Percentiles rank a stretch among this genome's conserved stretches.
Conservation (phyloP, 2,888 invertebrate genomes). For the Eulithis prunata region DNA sequence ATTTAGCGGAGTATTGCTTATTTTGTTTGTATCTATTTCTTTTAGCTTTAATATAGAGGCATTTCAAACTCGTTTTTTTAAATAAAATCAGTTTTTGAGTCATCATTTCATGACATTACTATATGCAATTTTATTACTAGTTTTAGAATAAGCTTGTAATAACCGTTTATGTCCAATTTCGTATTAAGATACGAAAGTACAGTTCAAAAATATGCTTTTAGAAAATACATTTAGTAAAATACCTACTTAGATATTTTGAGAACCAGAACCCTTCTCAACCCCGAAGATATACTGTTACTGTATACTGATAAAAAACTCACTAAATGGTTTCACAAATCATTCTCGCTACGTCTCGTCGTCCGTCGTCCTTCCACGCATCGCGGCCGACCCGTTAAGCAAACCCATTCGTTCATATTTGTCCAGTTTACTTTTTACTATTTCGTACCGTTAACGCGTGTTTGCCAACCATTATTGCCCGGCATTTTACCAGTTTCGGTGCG, state of each 20-base stretch:
- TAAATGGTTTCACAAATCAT: constrained; percentile 23
- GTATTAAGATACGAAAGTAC: no score
- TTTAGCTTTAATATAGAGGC: not conserved
- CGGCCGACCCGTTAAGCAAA: constrained; percentile 75
- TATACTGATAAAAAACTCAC: no score
- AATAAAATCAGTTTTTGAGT: no score
- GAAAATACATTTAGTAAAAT: no score
- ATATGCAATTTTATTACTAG: no score
- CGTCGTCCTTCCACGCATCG: constrained; percentile 42
- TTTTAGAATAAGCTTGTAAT: no score
- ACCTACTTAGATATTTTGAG: no score
- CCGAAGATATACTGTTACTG: no score
- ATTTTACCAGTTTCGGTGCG: constrained; percentile 40
- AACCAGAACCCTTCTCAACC: no score
- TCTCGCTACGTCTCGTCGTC: constrained; percentile 1
- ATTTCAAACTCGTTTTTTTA: not conserved
- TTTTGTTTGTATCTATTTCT: constrained; percentile 12
- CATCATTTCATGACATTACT: no score
- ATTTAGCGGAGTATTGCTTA: constrained; percentile 16
- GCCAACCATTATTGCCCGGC: constrained; percentile 71
- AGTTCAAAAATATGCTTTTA: no score
- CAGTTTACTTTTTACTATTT: constrained; percentile 81
- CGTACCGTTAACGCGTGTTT: constrained; percentile 76
- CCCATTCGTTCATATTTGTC: constrained; percentile 78
- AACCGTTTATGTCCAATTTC: no score